Evolutionary conservation across 1,140 invertebrate genomes (phyloP), one percentile per base, ranked within the genome.

Genomic region (Galendromus occidentalis): DNA sequence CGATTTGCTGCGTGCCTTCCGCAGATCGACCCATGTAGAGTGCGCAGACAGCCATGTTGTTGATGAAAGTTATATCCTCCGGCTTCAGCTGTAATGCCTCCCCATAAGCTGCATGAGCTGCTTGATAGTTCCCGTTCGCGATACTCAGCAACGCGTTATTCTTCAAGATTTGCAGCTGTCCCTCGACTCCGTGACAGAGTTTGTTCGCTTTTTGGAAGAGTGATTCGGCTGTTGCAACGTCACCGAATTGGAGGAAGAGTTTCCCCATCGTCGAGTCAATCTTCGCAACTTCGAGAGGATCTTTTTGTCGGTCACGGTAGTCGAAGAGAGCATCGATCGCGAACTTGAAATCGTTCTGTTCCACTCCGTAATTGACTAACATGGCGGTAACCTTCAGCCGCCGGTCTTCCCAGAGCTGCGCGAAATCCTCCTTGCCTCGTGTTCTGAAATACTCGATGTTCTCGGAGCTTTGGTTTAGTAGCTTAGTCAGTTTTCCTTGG

Each of bases 331-430:
- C 25, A 14, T 25, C 14, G 22, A 59, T 59, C 4, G 51, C 51
- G 22, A 59, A 59, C 33, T 59, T 59, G 22, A 59, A 59, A 59
- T 59, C 51, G 20, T 33, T 59, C 22, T 59, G 51, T 33, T 59
- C 51, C 22, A 22, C 51, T 5, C 51, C 51, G 33, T 59, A 59
- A 25, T 59, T 59, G 1, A 22, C 33, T 0, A 59, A 33, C 51
- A 59, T 59, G 2, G 51, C 51, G 22, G 25, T 59, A n/a, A 59
- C 51, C 51, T 59, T 59, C 14, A 59, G 51, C 25, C 33, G 25
- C 14, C 51, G 51, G 4, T 59, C 51, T 25, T 59, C 33, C 51
- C 51, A 59, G 14, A 59, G 51, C 9, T 59, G 51, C 20, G 25
- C 51, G 22, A 59, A 59, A 4, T 17, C 12, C 25, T 59, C 51